phyloP scores from a whole-genome alignment of 2,113 vertebrate genomes.

The Phrynocephalus versicolor region DNA sequence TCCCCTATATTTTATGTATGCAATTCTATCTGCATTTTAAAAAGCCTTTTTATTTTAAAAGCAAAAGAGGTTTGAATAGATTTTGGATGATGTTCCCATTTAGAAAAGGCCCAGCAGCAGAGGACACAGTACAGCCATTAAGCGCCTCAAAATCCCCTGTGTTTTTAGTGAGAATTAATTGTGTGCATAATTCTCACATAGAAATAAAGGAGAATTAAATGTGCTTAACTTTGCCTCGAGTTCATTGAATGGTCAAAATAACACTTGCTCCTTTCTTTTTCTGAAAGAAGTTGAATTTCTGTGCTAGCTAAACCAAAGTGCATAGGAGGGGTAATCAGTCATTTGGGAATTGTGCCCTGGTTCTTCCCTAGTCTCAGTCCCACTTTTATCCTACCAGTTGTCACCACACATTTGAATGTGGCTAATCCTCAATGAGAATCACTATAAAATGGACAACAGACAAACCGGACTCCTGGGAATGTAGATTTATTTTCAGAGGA shows the following conservation, averaged over 20 bases:
- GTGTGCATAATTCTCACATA: background rate
- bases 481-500: too few species aligned
- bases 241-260: background rate
- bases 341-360: background rate
- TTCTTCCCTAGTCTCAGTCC: background rate
- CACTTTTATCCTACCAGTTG: too few species aligned
- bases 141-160: background rate
- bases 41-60: background rate
- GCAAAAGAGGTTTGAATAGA: background rate
- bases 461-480: too few species aligned
- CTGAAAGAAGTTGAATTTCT: conserved; percentile 6
- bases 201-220: background rate
- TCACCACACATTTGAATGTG: too few species aligned
- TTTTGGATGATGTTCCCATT: background rate
- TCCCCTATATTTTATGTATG: background rate
- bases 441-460: too few species aligned
- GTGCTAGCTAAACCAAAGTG: background rate
- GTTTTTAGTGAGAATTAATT: background rate
- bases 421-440: too few species aligned
- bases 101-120: background rate
- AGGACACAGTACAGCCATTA: background rate
- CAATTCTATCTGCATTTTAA: conserved; percentile 3
- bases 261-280: accelerated
- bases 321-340: too few species aligned
- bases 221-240: background rate